A percentile compares a stretch with the other conserved stretches of the same genome.
phyloP scores from a whole-genome alignment of 53 echinoderm and acorn worm genomes.

The Paelopatides confundens region DNA sequence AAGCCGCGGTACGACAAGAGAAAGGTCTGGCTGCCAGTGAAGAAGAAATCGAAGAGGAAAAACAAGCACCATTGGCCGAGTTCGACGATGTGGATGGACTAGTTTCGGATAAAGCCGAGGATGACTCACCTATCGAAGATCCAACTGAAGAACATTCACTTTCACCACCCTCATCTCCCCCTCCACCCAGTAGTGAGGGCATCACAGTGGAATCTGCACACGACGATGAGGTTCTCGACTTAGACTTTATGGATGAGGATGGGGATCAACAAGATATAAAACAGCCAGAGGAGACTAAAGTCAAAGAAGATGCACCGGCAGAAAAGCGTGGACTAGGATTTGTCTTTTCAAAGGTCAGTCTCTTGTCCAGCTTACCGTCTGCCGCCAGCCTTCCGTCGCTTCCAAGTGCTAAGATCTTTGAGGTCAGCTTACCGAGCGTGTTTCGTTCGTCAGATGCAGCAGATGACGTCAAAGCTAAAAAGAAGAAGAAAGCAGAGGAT shows the following conservation, averaged over 20 bases:
- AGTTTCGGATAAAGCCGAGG: neutral
- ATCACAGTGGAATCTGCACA: neutral
- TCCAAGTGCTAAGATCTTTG: constrained; percentile 2
- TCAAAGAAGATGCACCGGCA: neutral
- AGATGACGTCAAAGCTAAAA: neutral
- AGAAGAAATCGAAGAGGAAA: constrained; percentile 52
- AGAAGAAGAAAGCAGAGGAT: no score
- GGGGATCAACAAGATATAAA: neutral
- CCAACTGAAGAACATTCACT: neutral
- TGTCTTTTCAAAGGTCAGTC: constrained; percentile 4
- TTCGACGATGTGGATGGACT: neutral
- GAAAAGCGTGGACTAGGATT: no score
- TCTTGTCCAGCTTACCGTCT: neutral
- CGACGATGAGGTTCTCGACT: neutral
- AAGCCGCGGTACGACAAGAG: constrained; percentile 67
- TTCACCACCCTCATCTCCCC: neutral
- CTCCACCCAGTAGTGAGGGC: neutral
- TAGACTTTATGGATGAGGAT: neutral
- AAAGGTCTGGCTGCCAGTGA: constrained; percentile 80
- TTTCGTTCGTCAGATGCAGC: neutral
- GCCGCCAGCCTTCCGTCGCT: neutral
- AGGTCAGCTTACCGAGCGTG: constrained; percentile 21
- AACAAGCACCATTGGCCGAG: neutral
- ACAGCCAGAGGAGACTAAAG: neutral
- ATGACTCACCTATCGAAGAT: neutral